Evolutionary conservation across 2,797 vertebrate species (phyloP).

Genomic region (Malacoraja senta): DNA sequence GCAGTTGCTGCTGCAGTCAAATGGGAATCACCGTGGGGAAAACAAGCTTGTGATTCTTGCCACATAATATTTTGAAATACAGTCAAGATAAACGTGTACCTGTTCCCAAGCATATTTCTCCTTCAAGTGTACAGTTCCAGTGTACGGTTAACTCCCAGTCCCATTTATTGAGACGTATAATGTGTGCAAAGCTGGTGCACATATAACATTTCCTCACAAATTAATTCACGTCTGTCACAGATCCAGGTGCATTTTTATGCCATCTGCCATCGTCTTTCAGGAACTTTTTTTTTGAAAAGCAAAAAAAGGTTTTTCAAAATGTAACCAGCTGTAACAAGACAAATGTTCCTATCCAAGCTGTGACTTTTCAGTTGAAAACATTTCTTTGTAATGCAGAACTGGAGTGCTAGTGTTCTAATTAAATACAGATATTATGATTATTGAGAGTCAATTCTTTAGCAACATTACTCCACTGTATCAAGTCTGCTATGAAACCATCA

Average conservation of each 20-base stretch:
- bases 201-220: conserved; percentile 32
- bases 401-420: conserved; percentile 16
- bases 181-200: neutral
- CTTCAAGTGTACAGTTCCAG: conserved; percentile 20
- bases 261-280: conserved; percentile 13
- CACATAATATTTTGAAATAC: conserved; percentile 25
- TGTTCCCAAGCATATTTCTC: conserved; percentile 22
- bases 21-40: conserved; percentile 44
- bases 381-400: conserved; percentile 21
- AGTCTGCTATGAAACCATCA: neutral
- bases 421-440: conserved; percentile 11
- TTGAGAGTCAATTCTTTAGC: neutral
- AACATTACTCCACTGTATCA: neutral
- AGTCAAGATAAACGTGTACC: conserved; percentile 31
- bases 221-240: conserved; percentile 25
- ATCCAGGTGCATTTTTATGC: conserved; percentile 30
- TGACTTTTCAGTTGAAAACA: neutral
- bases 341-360: neutral
- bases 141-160: conserved; percentile 13
- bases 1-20: conserved; percentile 63
- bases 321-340: conserved; percentile 34
- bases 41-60: conserved; percentile 20
- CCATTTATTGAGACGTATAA: conserved; percentile 29
- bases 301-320: conserved; percentile 33
- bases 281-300: conserved; percentile 8